Percentiles rank a stretch among this genome's conserved stretches.
Conservation (phyloP, 1,140 invertebrate genomes). For the Heliconius hewitsoni region DNA sequence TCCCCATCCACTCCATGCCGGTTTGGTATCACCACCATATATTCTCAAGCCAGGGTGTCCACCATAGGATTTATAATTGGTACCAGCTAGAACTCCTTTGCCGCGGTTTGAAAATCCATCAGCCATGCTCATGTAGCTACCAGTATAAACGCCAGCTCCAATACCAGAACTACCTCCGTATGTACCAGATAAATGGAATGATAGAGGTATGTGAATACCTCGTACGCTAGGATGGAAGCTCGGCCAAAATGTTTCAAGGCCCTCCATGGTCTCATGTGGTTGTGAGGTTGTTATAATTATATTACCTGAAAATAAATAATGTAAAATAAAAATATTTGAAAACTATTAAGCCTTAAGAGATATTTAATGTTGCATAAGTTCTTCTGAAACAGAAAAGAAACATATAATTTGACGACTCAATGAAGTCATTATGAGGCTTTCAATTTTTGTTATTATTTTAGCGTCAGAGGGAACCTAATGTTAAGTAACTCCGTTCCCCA, state of each 20-base stretch:
- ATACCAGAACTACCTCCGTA: conserved; percentile 50
- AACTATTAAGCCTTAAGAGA: no score
- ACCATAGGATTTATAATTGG: conserved; percentile 52
- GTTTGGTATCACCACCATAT: conserved; percentile 48
- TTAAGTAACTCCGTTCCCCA: no score
- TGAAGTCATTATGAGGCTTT: no score
- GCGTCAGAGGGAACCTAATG: no score
- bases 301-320: conserved; percentile 21
- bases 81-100: conserved; percentile 55
- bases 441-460: no score
- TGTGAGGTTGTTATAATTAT: conserved; percentile 32
- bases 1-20: conserved; percentile 70
- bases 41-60: conserved; percentile 48
- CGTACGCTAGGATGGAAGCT: conserved; percentile 41
- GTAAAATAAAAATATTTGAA: no score
- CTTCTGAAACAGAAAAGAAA: no score
- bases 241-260: conserved; percentile 65
- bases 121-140: conserved; percentile 52
- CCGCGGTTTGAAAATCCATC: conserved; percentile 38
- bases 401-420: no score
- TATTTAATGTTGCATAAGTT: no score
- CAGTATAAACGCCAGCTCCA: conserved; percentile 49
- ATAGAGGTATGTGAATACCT: conserved; percentile 62
- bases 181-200: conserved; percentile 61
- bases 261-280: conserved; percentile 45